phyloP scores from a whole-genome alignment of 2,113 vertebrate genomes.

The Dinomys branickii region DNA sequence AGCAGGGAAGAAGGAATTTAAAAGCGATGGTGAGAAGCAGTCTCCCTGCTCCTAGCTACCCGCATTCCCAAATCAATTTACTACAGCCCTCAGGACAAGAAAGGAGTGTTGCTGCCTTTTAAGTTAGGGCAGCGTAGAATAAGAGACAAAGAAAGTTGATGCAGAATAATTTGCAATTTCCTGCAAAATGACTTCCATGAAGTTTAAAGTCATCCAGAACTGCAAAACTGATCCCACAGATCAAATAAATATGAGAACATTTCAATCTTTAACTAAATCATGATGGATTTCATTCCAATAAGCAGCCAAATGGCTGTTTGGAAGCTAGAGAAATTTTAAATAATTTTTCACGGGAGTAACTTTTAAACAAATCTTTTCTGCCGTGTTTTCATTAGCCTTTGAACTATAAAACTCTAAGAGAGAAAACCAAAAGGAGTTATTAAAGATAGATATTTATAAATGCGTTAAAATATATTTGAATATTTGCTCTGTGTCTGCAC shows the following conservation, averaged over 20 bases:
- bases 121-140: slow-evolving; percentile 50
- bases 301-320: slow-evolving; percentile 68
- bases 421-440: slow-evolving; percentile 11
- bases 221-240: slow-evolving; percentile 71
- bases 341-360: slow-evolving; percentile 62
- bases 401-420: neutral
- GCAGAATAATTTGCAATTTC: slow-evolving; percentile 80
- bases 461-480: slow-evolving; percentile 25
- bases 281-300: slow-evolving; percentile 59
- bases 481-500: neutral
- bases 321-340: slow-evolving; percentile 67
- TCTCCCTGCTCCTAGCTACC: neutral
- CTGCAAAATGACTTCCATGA: slow-evolving; percentile 77
- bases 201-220: slow-evolving; percentile 76
- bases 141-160: slow-evolving; percentile 71
- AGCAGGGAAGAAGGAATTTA: slow-evolving; percentile 48
- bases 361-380: slow-evolving; percentile 39
- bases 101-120: slow-evolving; percentile 60
- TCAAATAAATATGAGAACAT: slow-evolving; percentile 74
- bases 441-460: slow-evolving; percentile 30
- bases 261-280: slow-evolving; percentile 62
- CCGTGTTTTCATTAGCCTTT: slow-evolving; percentile 50
- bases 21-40: neutral
- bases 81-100: slow-evolving; percentile 66
- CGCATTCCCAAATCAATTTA: slow-evolving; percentile 70